Base-by-base conservation (phyloP, 2,113 vertebrate genomes). In the Poeciliopsis prolifica region DNA sequence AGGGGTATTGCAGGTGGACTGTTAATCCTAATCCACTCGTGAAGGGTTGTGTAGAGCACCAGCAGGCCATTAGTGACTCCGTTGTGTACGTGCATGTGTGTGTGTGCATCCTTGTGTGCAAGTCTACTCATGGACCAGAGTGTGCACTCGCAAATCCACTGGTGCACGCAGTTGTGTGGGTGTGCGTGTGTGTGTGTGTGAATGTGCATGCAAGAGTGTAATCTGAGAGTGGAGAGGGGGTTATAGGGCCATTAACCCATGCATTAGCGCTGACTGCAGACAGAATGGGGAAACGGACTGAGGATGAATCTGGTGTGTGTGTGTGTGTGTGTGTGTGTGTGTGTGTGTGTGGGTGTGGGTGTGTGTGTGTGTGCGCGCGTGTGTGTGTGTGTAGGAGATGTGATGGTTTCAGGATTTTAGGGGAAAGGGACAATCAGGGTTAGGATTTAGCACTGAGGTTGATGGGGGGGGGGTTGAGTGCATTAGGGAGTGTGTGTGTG, bases 11-110 rank as follows among this genome's bases (percentile, higher is more conserved):
- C 33, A 35, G 60, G 26, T 77, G 68, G 80, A 86, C 84, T 89
- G 78, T 78, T 89, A 87, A 89, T 92, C 88, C 84, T 88, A 90
- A 93, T 92, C 91, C 84, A 71, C 67, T 76, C 26, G 30, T 91
- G 86, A 91, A 83, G 77, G 74, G 62, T 69, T 65, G 80, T 10
- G 26, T 71, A 67, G 54, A 77, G 58, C 44, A 51, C 64, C 1
- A 35, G 42, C 78, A 33, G 73, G 68, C 86, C 91, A 90, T 89
- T 85, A 88, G 74, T 77, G 76, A 28, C 40, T 1, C 22, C 70
- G 70, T 78, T 33, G 31, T 33, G 61, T 30, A 1, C 14, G 6
- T 22, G 44, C 14, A 2, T 22, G 44, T 1, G 31, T 33, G 37
- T 14, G 67, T 60, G 29, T 75, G 7, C 51, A 37, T 22, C 61